Percentiles rank a stretch among this genome's conserved stretches.
Conservation (phyloP, 2,888 invertebrate species). For the Ormyrus nitidulus region DNA sequence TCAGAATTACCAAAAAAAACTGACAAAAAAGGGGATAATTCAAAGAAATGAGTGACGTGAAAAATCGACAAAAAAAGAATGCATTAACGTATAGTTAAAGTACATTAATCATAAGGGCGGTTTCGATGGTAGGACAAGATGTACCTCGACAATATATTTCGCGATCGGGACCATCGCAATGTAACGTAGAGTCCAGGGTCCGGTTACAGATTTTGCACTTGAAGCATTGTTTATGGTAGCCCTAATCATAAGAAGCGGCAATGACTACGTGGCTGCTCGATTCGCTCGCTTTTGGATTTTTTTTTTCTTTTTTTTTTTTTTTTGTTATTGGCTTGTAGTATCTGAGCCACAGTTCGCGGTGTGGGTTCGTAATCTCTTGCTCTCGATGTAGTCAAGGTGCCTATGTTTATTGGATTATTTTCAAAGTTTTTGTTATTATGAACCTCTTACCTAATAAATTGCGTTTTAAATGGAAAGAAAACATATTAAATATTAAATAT, state of each 20-base stretch:
- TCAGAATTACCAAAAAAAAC: slow-evolving; percentile 1
- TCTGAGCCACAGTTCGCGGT: not conserved
- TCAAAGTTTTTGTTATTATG: no score
- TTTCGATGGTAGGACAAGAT: slow-evolving; percentile 59
- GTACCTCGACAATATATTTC: slow-evolving; percentile 95
- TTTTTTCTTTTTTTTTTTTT: slow-evolving; percentile 16
- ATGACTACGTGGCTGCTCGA: slow-evolving; percentile 59
- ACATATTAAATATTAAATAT: no score
- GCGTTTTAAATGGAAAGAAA: no score
- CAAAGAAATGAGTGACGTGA: not conserved
- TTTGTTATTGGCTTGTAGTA: not conserved
- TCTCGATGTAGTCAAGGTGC: not conserved
- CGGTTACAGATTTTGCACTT: slow-evolving; percentile 90
- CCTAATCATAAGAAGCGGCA: slow-evolving; percentile 79
- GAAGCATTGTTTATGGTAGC: slow-evolving; percentile 93
- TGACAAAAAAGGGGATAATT: not conserved
- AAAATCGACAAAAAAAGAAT: not conserved
- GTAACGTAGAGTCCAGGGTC: slow-evolving; percentile 90
- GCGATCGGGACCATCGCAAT: slow-evolving; percentile 94
- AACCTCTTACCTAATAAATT: no score
- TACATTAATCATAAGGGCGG: not conserved
- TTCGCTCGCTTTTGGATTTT: not conserved
- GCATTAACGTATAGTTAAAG: not conserved
- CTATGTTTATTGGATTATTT: not conserved
- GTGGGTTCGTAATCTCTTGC: not conserved